phyloP scores from a whole-genome alignment of 2,888 invertebrate genomes.

The Lasius platythorax region DNA sequence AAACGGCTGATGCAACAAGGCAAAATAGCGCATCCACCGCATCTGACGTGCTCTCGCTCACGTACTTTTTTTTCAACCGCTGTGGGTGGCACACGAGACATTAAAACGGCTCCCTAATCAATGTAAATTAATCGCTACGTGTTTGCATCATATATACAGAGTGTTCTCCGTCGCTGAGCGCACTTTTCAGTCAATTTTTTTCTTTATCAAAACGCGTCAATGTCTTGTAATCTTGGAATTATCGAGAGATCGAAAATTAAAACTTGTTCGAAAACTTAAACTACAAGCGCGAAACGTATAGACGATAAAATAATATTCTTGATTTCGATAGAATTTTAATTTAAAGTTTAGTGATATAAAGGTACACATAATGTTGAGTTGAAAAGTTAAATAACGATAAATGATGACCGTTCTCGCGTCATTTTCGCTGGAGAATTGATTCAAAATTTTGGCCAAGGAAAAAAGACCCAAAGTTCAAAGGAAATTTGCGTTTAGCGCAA shows the following conservation, averaged over 20 bases:
- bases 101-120: not conserved
- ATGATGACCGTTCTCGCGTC: no score
- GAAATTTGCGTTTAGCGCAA: not conserved
- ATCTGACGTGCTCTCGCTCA: constrained; percentile 15
- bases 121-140: constrained; percentile 33
- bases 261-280: not conserved
- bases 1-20: constrained; percentile 43
- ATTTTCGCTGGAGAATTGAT: not conserved
- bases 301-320: not conserved
- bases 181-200: constrained; percentile 12
- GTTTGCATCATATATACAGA: constrained; percentile 14
- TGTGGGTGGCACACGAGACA: not conserved
- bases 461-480: not conserved
- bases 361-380: not conserved
- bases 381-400: no score
- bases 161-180: not conserved
- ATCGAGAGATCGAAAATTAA: not conserved
- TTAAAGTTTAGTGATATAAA: not conserved
- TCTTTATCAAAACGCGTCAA: not conserved
- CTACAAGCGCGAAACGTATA: not conserved
- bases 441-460: not conserved
- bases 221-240: not conserved
- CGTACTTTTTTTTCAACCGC: constrained; percentile 3
- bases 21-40: constrained; percentile 25
- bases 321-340: not conserved